Base-by-base conservation (phyloP, 1,140 invertebrate genomes). In the Bombus confusus region DNA sequence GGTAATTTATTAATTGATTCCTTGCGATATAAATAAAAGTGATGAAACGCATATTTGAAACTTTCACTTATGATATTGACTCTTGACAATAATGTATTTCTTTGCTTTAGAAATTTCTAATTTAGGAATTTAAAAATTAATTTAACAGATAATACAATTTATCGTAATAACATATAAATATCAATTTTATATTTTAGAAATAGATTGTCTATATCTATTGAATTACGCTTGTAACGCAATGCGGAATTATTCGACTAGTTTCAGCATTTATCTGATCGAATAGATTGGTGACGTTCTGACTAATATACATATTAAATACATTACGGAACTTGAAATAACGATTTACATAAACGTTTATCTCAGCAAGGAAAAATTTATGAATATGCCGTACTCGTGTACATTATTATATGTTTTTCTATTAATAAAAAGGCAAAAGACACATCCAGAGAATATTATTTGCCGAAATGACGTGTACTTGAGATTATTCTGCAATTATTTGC, bases 351-450 rank as follows among this genome's bases (percentile, higher is more conserved):
- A 12, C 25, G 18, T 28, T 71, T 34, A 3, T 37, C 22, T 72
- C 52, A 6, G 47, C 31, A 8, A 59, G 22, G 5, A 79, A 84
- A 59, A 71, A 84, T 71, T 25, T 34, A 43, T n/a, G 39, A 71
- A 2, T 22, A 15, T 10, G 3, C 13, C 1, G 15, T 18, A 52
- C 39, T 83, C 66, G 10, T 34, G 28, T 83, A 8, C 72, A 57
- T 43, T 13, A 22, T 31, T 13, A 43, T 10, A 18, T 1, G 15
- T 10, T 69, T 6, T 18, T 13, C 47, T 59, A 57, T 68, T 57
- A 59, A 77, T 78, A 83, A 76, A 25, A 9, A 12, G 3, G 13
- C 1, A 59, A 31, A 62, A 18, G 22, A 41, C 13, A 34, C 22
- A 18, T 0, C 39, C 15, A n/a, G 18, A 3, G 22, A 69, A 57